A percentile compares a stretch with the other conserved stretches of the same genome.
Conservation (phyloP, 37 sponge, comb jelly and placozoan species). For the Geodia barretti region DNA sequence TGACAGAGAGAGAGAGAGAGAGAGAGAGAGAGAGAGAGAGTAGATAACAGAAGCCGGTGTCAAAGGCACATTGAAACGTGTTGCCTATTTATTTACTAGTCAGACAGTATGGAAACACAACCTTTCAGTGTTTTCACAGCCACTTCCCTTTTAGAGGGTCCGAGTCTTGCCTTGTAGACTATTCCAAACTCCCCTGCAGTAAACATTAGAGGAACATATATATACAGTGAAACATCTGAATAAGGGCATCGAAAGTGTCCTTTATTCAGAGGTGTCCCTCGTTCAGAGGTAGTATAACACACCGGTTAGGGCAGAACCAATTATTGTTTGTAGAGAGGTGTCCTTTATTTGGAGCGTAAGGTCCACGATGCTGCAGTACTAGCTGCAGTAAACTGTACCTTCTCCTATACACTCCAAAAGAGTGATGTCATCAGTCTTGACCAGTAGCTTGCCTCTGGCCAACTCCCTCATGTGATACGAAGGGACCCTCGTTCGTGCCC, state of each 20-base stretch:
- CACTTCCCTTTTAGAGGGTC: neutral
- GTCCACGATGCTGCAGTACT: too few relatives aligned
- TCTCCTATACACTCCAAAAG: neutral
- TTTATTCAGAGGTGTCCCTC: too few relatives aligned
- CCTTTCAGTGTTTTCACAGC: constrained; percentile 45
- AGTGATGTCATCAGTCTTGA: neutral
- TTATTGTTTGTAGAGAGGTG: neutral
- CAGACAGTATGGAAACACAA: neutral
- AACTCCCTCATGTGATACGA: neutral
- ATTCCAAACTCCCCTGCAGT: constrained; percentile 31
- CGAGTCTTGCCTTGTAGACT: constrained; percentile 26
- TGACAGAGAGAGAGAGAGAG: constrained; percentile 35
- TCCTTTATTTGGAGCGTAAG: too few relatives aligned
- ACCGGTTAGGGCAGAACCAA: neutral
- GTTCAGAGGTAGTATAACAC: too few relatives aligned
- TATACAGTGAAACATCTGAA: too few relatives aligned
- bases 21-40: constrained; percentile 15
- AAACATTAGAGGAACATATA: neutral
- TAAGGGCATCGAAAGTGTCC: too few relatives aligned
- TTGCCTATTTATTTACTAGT: neutral
- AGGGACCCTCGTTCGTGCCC: neutral
- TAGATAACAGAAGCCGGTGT: too few relatives aligned
- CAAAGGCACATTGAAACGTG: too few relatives aligned
- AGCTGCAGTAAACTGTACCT: neutral
- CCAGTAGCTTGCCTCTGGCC: neutral